These are phyloP conservation scores for Panthera tigris DNA, from an alignment of 2,113 vertebrate genomes.

Conservation along the genomic window DNA sequence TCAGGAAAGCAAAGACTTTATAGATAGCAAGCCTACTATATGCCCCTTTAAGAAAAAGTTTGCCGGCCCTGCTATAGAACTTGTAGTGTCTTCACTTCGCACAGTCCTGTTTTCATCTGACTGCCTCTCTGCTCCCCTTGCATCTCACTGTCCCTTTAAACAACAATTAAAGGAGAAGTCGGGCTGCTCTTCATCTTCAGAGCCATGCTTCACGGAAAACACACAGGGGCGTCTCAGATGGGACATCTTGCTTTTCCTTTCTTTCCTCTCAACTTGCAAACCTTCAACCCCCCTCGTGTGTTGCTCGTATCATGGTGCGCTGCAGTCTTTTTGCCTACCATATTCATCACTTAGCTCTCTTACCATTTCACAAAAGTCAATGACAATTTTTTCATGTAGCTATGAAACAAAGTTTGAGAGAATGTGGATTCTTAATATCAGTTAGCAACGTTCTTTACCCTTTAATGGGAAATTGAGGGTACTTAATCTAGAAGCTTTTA, in stretches of 20 bases:
- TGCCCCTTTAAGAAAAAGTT: background rate
- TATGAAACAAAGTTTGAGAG: background rate
- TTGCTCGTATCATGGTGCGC: background rate
- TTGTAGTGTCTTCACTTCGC: background rate
- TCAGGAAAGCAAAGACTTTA: background rate
- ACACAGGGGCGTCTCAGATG: background rate
- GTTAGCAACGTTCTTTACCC: background rate
- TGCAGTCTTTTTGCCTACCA: background rate
- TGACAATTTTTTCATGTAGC: background rate
- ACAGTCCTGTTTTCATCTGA: background rate
- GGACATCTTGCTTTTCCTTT: background rate
- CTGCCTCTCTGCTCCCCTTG: background rate
- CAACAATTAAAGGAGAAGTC: background rate
- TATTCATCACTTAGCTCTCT: background rate
- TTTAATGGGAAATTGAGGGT: background rate
- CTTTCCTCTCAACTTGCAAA: background rate
- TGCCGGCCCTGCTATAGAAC: background rate
- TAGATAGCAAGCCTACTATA: background rate
- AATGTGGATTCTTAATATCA: background rate
- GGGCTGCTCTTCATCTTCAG: background rate
- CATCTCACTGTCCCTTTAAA: background rate
- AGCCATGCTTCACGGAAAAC: background rate
- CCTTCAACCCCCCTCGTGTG: background rate
- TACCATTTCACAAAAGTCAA: conserved; percentile 29
- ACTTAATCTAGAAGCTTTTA: background rate